phyloP scores from a whole-genome alignment of 2,797 vertebrate genomes.

The Eulemur rubriventer region DNA sequence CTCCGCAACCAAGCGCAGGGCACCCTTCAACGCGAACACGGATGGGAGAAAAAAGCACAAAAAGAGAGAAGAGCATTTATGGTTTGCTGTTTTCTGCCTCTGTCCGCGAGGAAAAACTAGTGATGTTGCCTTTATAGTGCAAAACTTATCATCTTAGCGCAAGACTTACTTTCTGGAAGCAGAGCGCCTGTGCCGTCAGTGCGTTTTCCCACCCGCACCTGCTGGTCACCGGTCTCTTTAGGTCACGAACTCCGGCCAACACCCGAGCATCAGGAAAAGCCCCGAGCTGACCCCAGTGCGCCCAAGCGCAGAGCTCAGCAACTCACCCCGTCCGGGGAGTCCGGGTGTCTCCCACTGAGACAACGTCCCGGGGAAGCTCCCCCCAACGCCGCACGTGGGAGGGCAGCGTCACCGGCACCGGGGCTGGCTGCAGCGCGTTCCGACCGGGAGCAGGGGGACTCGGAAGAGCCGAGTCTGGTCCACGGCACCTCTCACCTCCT shows the following conservation, averaged over 20 bases:
- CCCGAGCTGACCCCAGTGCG: background rate
- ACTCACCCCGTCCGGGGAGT: background rate
- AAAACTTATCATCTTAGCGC: background rate
- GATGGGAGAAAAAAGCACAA: background rate
- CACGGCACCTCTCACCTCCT: background rate
- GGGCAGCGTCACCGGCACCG: fast-evolving
- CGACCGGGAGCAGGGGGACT: too few relatives aligned
- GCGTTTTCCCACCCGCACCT: too few relatives aligned
- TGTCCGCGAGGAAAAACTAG: background rate
- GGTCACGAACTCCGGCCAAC: fast-evolving
- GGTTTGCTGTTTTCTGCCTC: background rate
- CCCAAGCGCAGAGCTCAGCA: background rate
- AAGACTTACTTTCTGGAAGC: background rate
- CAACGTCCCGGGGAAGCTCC: too few relatives aligned
- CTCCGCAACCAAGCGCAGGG: fast-evolving
- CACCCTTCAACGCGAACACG: background rate
- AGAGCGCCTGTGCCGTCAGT: fast-evolving
- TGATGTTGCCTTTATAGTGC: background rate
- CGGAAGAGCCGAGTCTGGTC: background rate
- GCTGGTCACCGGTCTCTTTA: background rate
- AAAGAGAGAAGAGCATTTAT: background rate
- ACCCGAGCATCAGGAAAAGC: fast-evolving
- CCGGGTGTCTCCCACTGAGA: too few relatives aligned
- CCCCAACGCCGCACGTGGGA: too few relatives aligned
- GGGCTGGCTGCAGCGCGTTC: fast-evolving